phyloP scores from a whole-genome alignment of 2,797 vertebrate species.

The Mastacembelus armatus region DNA sequence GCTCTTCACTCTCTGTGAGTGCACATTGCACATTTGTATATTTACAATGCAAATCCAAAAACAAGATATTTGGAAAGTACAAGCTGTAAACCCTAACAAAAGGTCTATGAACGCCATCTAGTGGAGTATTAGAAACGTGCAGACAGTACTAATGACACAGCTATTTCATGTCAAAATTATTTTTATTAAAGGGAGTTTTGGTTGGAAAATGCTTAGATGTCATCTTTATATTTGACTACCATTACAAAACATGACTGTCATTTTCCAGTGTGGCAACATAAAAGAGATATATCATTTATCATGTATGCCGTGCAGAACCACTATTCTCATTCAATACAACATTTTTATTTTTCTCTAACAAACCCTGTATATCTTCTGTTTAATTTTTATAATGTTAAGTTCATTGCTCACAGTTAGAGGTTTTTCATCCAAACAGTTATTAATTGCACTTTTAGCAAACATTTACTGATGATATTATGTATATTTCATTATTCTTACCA shows the following conservation, averaged over 20 bases:
- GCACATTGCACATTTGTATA: neutral
- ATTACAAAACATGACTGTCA: neutral
- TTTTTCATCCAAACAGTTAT: neutral
- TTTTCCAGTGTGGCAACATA: neutral
- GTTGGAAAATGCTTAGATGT: neutral
- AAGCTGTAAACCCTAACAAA: neutral
- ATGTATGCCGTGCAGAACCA: neutral
- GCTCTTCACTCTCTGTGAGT: neutral
- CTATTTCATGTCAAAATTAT: constrained; percentile 13
- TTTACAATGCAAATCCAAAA: neutral
- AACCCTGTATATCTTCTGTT: neutral
- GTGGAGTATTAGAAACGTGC: constrained; percentile 37
- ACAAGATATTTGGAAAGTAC: neutral
- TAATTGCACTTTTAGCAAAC: neutral
- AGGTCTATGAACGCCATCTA: constrained; percentile 57
- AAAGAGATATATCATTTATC: neutral
- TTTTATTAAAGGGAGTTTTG: constrained; percentile 27
- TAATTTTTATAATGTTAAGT: neutral
- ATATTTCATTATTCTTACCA: neutral
- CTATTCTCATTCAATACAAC: neutral
- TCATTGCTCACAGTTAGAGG: neutral
- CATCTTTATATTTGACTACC: neutral
- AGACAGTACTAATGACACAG: neutral
- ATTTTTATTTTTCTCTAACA: neutral
- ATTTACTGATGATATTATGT: too few relatives aligned